These are phyloP conservation scores for Syngnathus acus DNA, from an alignment of 2,797 vertebrate species.

Conservation along the genomic window DNA sequence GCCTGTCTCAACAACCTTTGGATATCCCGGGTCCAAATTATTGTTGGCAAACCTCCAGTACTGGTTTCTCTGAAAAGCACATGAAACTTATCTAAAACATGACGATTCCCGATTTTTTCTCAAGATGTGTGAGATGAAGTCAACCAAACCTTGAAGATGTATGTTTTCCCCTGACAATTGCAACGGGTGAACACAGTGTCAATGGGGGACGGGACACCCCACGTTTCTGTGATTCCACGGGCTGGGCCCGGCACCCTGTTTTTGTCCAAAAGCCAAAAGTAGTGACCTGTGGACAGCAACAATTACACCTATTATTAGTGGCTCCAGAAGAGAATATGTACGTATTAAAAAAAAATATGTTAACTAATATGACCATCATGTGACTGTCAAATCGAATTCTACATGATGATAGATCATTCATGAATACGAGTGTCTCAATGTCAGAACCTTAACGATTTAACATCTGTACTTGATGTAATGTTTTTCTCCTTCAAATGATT, in stretches of 20 bases:
- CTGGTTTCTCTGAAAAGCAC: slow-evolving; percentile 64
- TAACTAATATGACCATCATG: background rate
- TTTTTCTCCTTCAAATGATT: background rate
- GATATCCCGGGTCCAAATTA: slow-evolving; percentile 78
- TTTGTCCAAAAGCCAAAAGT: slow-evolving; percentile 84
- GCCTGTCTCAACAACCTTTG: slow-evolving; percentile 73
- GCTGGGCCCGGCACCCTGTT: slow-evolving; percentile 66
- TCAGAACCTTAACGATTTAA: background rate
- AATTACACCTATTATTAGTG: background rate
- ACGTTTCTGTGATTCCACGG: slow-evolving; percentile 76
- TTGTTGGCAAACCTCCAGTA: slow-evolving; percentile 94
- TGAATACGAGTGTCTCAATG: background rate
- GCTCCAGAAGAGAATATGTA: background rate
- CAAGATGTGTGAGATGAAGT: background rate
- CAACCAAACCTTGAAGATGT: slow-evolving; percentile 81
- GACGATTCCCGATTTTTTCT: background rate
- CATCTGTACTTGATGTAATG: background rate
- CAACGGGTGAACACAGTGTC: slow-evolving; percentile 91
- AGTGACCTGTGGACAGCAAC: slow-evolving; percentile 72
- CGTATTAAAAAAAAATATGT: background rate
- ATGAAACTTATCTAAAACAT: background rate
- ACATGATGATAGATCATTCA: background rate
- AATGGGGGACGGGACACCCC: slow-evolving; percentile 91
- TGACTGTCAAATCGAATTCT: too few species aligned
- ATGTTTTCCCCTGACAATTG: slow-evolving; percentile 92